Evolutionary conservation across 2,888 invertebrate species (phyloP).

Genomic region (Acrobasis consociella): DNA sequence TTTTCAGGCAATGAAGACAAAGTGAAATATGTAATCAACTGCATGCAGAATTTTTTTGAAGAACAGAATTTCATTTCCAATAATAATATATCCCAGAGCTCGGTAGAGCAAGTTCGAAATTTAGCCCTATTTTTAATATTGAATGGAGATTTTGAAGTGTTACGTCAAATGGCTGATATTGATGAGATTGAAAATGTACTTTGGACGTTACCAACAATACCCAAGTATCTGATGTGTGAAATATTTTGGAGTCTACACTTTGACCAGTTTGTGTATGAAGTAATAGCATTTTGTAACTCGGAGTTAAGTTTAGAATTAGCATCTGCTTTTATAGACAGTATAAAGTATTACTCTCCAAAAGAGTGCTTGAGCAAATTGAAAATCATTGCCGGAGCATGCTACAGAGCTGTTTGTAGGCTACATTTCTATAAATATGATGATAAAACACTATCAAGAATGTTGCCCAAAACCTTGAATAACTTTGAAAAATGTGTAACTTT

Average conservation of each 20-base stretch:
- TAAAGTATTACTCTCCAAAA: conserved; percentile 61
- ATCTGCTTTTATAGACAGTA: conserved; percentile 54
- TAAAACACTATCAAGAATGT: conserved; percentile 33
- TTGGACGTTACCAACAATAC: conserved; percentile 64
- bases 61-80: conserved; percentile 51
- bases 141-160: conserved; percentile 59
- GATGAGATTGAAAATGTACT: conserved; percentile 61
- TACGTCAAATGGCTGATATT: conserved; percentile 56
- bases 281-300: conserved; percentile 58
- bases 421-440: conserved; percentile 51
- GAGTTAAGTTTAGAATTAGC: conserved; percentile 60
- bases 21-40: conserved; percentile 51
- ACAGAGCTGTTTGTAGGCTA: conserved; percentile 58
- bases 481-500: conserved; percentile 60
- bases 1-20: conserved; percentile 67
- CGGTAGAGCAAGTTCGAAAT: conserved; percentile 46
- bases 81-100: conserved; percentile 41
- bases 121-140: conserved; percentile 64
- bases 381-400: conserved; percentile 52
- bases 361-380: conserved; percentile 54
- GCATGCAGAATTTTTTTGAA: conserved; percentile 50
- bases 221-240: conserved; percentile 67
- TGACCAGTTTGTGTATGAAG: conserved; percentile 61
- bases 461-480: conserved; percentile 44
- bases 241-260: conserved; percentile 64